Evolutionary conservation across 2,797 vertebrate species (phyloP).

Genomic region (Xenopus petersii): DNA sequence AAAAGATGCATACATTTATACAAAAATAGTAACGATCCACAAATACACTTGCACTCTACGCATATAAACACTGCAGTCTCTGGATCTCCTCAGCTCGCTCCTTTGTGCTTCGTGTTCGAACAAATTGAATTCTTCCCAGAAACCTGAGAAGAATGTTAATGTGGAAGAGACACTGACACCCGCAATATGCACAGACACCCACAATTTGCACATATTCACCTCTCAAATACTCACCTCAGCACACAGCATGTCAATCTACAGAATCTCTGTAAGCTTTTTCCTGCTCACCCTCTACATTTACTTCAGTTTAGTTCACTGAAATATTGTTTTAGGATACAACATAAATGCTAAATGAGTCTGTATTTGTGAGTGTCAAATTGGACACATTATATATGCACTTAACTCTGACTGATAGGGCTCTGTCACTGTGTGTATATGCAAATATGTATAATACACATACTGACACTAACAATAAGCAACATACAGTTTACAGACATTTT

Average conservation of each 20-base stretch:
- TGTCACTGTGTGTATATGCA: no score
- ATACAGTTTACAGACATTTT: no score
- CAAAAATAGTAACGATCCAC: background rate
- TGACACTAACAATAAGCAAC: no score
- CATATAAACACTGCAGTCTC: constrained; percentile 25
- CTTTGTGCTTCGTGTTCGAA: constrained; percentile 45
- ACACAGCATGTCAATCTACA: background rate
- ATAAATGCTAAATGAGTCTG: no score
- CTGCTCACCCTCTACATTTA: background rate
- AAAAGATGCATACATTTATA: background rate
- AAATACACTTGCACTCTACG: background rate
- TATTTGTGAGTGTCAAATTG: no score
- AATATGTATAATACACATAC: no score
- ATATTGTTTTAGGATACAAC: no score
- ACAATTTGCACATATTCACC: background rate
- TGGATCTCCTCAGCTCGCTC: constrained; percentile 37
- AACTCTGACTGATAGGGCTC: no score
- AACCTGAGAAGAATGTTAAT: constrained; percentile 49
- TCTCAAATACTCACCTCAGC: background rate
- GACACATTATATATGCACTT: no score
- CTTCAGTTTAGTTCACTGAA: no score
- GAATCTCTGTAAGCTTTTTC: background rate
- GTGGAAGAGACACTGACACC: constrained; percentile 33
- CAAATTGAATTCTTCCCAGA: constrained; percentile 46
- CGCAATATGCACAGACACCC: constrained; percentile 12